Percentiles rank a stretch among this genome's conserved stretches.
phyloP scores from a whole-genome alignment of 2,113 vertebrate genomes.

The Natator depressus region DNA sequence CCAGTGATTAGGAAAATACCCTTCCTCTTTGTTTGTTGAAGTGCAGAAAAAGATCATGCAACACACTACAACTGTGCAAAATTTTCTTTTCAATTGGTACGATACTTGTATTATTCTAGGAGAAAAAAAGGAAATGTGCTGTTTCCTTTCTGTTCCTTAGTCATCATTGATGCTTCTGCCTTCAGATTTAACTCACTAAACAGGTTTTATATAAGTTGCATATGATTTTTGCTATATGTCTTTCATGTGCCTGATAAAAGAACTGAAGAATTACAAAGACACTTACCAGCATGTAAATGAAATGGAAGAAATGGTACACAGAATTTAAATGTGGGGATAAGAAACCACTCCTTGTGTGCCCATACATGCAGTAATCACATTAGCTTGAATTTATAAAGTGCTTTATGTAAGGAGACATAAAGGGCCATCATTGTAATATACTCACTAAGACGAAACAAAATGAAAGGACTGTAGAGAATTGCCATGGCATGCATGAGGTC shows the following conservation, averaged over 20 bases:
- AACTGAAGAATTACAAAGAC: conserved; percentile 22
- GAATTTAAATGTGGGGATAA: conserved; percentile 40
- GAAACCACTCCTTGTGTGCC: background rate
- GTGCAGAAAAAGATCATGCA: background rate
- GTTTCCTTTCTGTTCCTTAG: background rate
- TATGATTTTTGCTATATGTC: conserved; percentile 1
- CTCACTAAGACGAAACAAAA: conserved; percentile 27
- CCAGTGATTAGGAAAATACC: background rate
- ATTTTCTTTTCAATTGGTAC: background rate
- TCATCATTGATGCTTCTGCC: background rate
- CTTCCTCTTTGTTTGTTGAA: background rate
- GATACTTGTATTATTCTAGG: background rate
- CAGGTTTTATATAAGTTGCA: background rate
- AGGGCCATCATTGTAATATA: background rate
- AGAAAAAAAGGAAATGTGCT: background rate
- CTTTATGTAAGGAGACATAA: background rate
- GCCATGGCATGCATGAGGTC: background rate
- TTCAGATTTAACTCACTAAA: conserved; percentile 17
- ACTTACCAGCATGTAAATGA: conserved; percentile 35
- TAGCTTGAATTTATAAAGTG: conserved; percentile 25
- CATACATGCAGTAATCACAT: background rate
- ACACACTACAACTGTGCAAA: background rate
- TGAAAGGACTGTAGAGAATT: conserved; percentile 38
- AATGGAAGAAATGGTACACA: conserved; percentile 7
- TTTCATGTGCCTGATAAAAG: conserved; percentile 6